A percentile compares a stretch with the other conserved stretches of the same genome.
Conservation (phyloP, 2,888 invertebrate species). For the Drosophila picticornis region DNA sequence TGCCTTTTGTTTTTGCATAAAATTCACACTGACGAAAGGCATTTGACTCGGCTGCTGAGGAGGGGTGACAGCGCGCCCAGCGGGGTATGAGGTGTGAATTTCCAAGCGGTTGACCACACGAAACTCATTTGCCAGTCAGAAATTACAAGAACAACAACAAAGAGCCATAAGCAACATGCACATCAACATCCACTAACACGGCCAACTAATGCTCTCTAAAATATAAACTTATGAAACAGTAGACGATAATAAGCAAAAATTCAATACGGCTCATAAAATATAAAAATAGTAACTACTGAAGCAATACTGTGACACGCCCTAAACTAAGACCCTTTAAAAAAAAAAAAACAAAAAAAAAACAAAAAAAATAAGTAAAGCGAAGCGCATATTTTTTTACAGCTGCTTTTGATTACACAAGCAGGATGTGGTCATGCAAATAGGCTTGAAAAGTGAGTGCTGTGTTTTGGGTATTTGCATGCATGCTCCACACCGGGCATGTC, state of each 20-base stretch:
- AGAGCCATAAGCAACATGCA: background rate
- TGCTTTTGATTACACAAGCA: background rate
- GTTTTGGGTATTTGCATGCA: constrained; percentile 28
- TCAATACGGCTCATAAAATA: background rate
- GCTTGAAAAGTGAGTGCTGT: constrained; percentile 17
- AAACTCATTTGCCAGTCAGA: constrained; percentile 74
- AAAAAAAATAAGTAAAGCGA: background rate
- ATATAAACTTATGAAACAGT: background rate
- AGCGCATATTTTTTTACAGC: background rate
- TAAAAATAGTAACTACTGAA: background rate
- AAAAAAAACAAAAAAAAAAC: background rate
- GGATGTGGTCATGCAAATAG: constrained; percentile 28
- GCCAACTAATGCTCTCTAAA: constrained; percentile 27
- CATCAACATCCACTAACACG: background rate
- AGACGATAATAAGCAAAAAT: background rate
- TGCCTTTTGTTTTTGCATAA: constrained; percentile 42
- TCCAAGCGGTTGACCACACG: constrained; percentile 68
- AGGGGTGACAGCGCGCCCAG: background rate
- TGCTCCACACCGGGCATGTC: constrained; percentile 27
- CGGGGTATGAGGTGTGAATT: constrained; percentile 45
- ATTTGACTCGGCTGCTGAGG: constrained; percentile 16
- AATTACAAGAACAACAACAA: constrained; percentile 41
- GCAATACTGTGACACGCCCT: background rate
- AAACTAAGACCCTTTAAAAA: background rate
- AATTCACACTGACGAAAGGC: constrained; percentile 48